Conservation (phyloP, 2,797 vertebrate species). For the Decapterus maruadsi region DNA sequence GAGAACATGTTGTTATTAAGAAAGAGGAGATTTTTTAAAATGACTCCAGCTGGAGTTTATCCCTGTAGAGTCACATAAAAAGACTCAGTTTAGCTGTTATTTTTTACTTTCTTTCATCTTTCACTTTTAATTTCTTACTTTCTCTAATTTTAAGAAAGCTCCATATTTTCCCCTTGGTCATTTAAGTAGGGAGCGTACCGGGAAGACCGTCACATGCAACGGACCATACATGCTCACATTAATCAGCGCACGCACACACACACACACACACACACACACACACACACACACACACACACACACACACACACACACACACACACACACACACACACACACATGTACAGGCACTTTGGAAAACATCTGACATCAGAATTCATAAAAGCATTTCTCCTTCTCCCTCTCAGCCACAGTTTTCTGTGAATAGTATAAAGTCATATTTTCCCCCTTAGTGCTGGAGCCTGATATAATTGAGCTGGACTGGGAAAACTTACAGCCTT, state of each 20-base stretch:
- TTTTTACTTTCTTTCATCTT: background rate
- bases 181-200: background rate
- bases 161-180: slow-evolving; percentile 6
- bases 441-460: slow-evolving; percentile 77
- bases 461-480: slow-evolving; percentile 81
- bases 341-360: slow-evolving; percentile 76
- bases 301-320: slow-evolving; percentile 20
- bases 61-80: too few species aligned
- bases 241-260: background rate
- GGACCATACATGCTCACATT: slow-evolving; percentile 21
- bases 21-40: slow-evolving; percentile 5
- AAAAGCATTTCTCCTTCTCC: slow-evolving; percentile 75
- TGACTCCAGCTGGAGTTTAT: background rate
- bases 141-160: background rate
- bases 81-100: background rate
- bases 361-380: slow-evolving; percentile 84
- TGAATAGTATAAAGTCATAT: slow-evolving; percentile 81
- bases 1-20: slow-evolving; percentile 1
- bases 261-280: slow-evolving; percentile 2
- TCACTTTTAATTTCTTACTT: slow-evolving; percentile 1
- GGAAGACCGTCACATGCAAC: slow-evolving; percentile 27
- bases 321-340: slow-evolving; percentile 42
- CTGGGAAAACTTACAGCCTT: slow-evolving; percentile 80
- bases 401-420: slow-evolving; percentile 74
- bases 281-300: slow-evolving; percentile 20